Base-by-base conservation (phyloP, 64 coral and sea anemone genomes). In the Dendrophyllia cribrosa region DNA sequence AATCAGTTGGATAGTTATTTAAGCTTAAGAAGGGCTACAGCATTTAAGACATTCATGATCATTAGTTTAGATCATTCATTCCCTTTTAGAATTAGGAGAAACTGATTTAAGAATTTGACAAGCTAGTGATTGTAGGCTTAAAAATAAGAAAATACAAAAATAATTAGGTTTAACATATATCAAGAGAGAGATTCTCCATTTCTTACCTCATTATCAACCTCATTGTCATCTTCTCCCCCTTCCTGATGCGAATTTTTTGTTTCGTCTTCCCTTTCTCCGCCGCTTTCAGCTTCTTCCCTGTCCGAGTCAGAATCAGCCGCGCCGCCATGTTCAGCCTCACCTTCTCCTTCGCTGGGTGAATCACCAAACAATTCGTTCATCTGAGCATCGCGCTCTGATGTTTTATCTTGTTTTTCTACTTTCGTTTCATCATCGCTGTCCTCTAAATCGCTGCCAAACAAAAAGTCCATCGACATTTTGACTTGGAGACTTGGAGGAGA, bases 391-490 rank as follows among this genome's bases (percentile, higher is more conserved):
- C 90, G 73, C 8, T 89, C 91, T 44, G 84, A 19, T 88, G 60
- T 51, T 8, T 70, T 70, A 21, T 74, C 66, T 44, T n/a, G 11
- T 76, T 95, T 87, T 71, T 24, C 89, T 59, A 51, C 74, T 62
- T 93, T 76, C 15, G 62, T 88, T 79, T 99, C 97, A 63, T 99
- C 94, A 26, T 96, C 94, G 81, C 94, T 96, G 50, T 99, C 97
- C 51, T 93, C 97, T 74, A 96, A 77, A 95, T 99, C 97, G 79
- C 97, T 99, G 46, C 94, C 97, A 92, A 99, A 99, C 17, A 84
- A 68, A 66, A 99, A 82, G 78, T 99, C 91, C 85, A 98, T 75
- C 50, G 96, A 98, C 96, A 98, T 98, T 55, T 87, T 86, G 80
- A 61, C 26, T 59, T 4, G 10, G 19, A 9, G 43, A 17, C 7